Conservation (phyloP, 2,888 invertebrate genomes). For the Pristionchus japonicus region DNA sequence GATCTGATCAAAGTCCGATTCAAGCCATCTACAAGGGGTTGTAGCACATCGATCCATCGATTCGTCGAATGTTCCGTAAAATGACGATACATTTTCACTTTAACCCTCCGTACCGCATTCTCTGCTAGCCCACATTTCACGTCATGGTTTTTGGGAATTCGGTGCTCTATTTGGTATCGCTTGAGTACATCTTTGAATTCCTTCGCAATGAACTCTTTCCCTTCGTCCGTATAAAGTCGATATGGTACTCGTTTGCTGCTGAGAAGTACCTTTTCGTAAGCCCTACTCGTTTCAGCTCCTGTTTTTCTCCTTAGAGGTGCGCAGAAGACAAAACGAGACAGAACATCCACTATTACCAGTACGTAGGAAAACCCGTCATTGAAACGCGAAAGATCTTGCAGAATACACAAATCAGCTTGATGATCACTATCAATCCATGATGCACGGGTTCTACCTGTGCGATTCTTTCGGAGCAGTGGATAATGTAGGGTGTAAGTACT, state of each 20-base stretch:
- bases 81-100: constrained; percentile 19
- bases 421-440: constrained; percentile 17
- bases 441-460: background rate
- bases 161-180: constrained; percentile 11
- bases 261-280: background rate
- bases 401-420: constrained; percentile 26
- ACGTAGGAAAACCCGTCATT: constrained; percentile 13
- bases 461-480: background rate
- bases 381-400: background rate
- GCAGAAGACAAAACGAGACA: background rate
- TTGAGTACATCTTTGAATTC: background rate
- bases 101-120: background rate
- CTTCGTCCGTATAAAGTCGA: background rate
- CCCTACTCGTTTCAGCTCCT: constrained; percentile 2
- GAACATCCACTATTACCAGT: constrained; percentile 2
- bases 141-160: constrained; percentile 41
- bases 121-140: constrained; percentile 29
- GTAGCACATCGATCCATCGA: constrained; percentile 21
- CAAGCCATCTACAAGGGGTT: background rate
- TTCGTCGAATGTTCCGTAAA: constrained; percentile 13
- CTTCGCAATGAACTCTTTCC: background rate
- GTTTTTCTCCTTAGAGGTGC: background rate
- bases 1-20: background rate
- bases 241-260: background rate
- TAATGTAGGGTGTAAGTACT: constrained; percentile 12